phyloP scores from a whole-genome alignment of 2,113 vertebrate species.

The Callipepla squamata region DNA sequence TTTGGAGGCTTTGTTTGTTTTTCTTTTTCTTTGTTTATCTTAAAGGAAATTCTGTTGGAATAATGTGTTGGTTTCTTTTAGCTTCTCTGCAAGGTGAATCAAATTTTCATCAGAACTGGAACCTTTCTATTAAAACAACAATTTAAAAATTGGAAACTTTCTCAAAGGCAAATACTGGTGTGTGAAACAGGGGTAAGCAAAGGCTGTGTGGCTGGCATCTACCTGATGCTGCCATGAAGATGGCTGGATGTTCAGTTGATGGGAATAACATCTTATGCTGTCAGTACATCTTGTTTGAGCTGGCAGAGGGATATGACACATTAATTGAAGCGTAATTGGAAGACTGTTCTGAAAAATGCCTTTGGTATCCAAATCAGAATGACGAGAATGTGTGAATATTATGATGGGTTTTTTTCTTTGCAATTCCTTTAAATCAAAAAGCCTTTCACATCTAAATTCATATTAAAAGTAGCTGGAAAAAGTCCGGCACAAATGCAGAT shows the following conservation, averaged over 20 bases:
- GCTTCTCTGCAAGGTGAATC: not conserved
- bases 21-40: not conserved
- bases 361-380: not conserved
- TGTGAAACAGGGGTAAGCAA: not conserved
- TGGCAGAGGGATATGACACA: not conserved
- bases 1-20: not conserved
- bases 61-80: not conserved
- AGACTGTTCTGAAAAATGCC: not conserved
- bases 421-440: not conserved
- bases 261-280: not conserved
- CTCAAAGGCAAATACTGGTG: not conserved
- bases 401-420: not conserved
- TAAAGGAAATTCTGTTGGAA: not conserved
- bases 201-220: not conserved
- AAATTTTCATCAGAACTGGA: not conserved
- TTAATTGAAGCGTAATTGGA: not conserved
- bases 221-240: fast-evolving
- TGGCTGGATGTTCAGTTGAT: not conserved
- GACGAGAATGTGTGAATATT: not conserved
- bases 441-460: not conserved
- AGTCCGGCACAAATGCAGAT: not conserved
- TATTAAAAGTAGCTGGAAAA: not conserved
- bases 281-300: not conserved
- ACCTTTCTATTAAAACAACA: not conserved
- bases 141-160: not conserved